These are phyloP conservation scores for Chrysodeixis includens DNA, from an alignment of 2,888 invertebrate species.

Conservation along the genomic window DNA sequence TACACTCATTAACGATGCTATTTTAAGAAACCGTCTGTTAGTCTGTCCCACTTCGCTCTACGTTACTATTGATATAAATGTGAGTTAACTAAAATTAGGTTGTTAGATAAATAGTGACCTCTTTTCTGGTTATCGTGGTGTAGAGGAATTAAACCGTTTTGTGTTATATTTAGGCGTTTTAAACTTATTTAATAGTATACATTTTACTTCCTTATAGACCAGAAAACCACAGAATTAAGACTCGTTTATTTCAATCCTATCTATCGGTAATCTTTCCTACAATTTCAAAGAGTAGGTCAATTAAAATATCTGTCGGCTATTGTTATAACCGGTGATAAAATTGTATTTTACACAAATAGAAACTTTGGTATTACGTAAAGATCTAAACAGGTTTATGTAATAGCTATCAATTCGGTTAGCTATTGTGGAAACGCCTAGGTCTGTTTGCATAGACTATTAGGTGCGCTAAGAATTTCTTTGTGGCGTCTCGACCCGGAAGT, in stretches of 20 bases:
- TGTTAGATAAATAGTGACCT: constrained; percentile 43
- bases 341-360: constrained; percentile 46
- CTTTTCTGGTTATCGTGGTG: constrained; percentile 14
- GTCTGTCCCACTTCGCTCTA: constrained; percentile 72
- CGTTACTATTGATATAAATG: constrained; percentile 46
- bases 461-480: constrained; percentile 60
- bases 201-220: not conserved
- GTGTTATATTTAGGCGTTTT: constrained; percentile 1
- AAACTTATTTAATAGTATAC: not conserved
- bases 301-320: constrained; percentile 18
- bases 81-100: constrained; percentile 45
- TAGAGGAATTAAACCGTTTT: not conserved
- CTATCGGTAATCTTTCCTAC: not conserved
- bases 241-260: no score
- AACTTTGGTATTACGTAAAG: constrained; percentile 54
- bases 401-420: constrained; percentile 50
- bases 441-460: constrained; percentile 63
- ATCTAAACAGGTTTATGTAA: constrained; percentile 54
- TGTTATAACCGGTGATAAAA: constrained; percentile 23
- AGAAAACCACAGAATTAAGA: not conserved
- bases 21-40: constrained; percentile 75
- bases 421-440: constrained; percentile 49
- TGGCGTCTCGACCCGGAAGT: constrained; percentile 56
- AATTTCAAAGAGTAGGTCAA: constrained; percentile 22
- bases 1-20: constrained; percentile 74